These are phyloP conservation scores for Drosophila infuscata DNA, from an alignment of 2,888 invertebrate species.

Conservation along the genomic window DNA sequence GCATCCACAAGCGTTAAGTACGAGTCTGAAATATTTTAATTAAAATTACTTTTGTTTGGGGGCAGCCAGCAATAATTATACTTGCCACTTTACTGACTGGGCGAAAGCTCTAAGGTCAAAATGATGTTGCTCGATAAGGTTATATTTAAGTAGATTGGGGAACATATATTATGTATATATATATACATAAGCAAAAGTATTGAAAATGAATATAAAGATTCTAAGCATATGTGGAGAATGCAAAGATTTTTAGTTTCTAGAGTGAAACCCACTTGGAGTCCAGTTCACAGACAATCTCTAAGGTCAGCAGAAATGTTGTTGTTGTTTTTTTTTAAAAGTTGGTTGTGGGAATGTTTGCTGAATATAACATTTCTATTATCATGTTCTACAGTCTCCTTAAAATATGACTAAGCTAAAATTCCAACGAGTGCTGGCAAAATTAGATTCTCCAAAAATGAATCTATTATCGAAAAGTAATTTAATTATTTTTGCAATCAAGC, in stretches of 20 bases:
- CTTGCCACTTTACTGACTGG: too few species aligned
- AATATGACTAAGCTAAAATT: background rate
- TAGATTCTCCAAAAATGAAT: background rate
- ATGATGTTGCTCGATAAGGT: background rate
- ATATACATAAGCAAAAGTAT: fast-evolving
- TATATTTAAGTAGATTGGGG: background rate
- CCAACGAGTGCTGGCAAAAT: background rate
- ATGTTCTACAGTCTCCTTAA: background rate
- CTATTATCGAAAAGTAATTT: background rate
- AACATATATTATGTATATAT: too few species aligned
- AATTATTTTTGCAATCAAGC: background rate
- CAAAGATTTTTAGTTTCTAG: background rate
- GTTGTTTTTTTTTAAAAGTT: too few species aligned
- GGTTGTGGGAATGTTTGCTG: background rate
- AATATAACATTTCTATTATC: background rate
- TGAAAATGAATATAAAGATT: background rate
- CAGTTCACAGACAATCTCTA: background rate
- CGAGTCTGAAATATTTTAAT: conserved; percentile 70
- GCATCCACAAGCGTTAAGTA: conserved; percentile 40
- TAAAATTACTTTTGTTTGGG: conserved; percentile 61
- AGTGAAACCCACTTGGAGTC: background rate
- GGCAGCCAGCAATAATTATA: background rate
- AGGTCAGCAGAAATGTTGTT: background rate
- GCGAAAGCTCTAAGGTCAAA: background rate
- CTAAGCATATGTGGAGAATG: background rate